Base-by-base conservation (phyloP, 2,113 vertebrate species). In the Phylloscopus trochiloides region DNA sequence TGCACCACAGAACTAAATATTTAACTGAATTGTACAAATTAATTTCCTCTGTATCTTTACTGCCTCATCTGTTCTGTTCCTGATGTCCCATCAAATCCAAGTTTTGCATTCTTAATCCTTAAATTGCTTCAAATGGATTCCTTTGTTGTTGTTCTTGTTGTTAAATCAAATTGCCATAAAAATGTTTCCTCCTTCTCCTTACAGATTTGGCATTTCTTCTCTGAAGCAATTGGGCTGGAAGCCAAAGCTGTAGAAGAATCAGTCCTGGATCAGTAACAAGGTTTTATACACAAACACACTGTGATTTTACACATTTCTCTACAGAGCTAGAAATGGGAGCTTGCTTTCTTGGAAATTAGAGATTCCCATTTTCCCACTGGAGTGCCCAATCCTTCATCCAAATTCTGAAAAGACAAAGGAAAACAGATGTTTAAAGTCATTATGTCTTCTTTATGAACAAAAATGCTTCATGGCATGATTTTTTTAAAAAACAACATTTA, bases 171-270 rank as follows among this genome's bases (percentile, higher is more conserved):
- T 82, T 90, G 58, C 93, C 71, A 73, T 85, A 62, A 85, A 94
- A 88, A 93, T 70, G 38, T 54, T 94, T 94, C 54, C 74, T 90
- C 58, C 79, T 75, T 68, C 58, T 86, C 45, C 42, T 91, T 74
- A 86, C 45, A 96, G 50, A 75, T 82, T 96, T 97, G 87, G 67
- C 91, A 86, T 85, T 86, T 76, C 40, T 94, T 89, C 73, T 86
- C 73, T 94, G 61, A 91, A 94, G 74, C 50, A 75, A 87, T 47
- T 96, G 78, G 95, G 90, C 95, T 94, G 55, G 66, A 90, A 36
- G 74, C 87, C 94, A 91, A 95, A 87, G 31, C 50, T 87, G 21
- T 88, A 79, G 93, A 94, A 88, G 58, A 94, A 82, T 95, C 77
- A 70, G 58, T 82, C 66, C 62, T 94, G 87, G 80, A 94, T 94